phyloP scores from a whole-genome alignment of 1,140 invertebrate genomes.

The Drosophila carrolli region DNA sequence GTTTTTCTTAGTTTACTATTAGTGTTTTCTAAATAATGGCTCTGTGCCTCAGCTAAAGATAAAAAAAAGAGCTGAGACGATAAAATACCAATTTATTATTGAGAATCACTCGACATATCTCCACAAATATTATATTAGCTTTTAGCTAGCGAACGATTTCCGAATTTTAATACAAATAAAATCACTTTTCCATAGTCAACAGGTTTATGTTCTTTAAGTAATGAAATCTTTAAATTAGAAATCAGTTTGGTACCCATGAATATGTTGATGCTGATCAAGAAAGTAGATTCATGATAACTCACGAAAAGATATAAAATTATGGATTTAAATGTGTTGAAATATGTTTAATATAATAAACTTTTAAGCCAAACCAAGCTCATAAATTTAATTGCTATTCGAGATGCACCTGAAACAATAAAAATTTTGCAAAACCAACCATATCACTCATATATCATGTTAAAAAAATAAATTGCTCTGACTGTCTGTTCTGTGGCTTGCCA shows the following conservation, averaged over 20 bases:
- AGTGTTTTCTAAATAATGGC: slow-evolving; percentile 31
- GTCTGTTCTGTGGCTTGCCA: slow-evolving; percentile 41
- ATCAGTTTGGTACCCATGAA: no score
- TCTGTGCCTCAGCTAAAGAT: neutral
- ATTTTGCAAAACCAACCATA: neutral
- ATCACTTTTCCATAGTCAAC: no score
- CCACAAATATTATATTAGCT: no score
- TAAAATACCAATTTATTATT: neutral
- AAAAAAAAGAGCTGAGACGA: slow-evolving; percentile 3
- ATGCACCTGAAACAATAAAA: neutral
- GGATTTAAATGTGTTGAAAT: no score
- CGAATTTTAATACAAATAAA: no score
- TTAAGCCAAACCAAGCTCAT: neutral
- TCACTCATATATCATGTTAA: slow-evolving; percentile 7
- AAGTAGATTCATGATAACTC: no score
- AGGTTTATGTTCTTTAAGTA: no score
- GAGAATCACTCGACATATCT: no score
- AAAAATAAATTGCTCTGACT: slow-evolving; percentile 23
- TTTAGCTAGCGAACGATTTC: no score
- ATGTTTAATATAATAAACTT: neutral
- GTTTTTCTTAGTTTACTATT: slow-evolving; percentile 3
- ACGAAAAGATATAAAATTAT: no score
- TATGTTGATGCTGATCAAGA: no score
- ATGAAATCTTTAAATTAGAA: no score
- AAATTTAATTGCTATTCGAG: slow-evolving; percentile 16